Evolutionary conservation across 2,888 invertebrate genomes (phyloP), one percentile per base, ranked within the genome.

Genomic region (Cerceris ruficornis): DNA sequence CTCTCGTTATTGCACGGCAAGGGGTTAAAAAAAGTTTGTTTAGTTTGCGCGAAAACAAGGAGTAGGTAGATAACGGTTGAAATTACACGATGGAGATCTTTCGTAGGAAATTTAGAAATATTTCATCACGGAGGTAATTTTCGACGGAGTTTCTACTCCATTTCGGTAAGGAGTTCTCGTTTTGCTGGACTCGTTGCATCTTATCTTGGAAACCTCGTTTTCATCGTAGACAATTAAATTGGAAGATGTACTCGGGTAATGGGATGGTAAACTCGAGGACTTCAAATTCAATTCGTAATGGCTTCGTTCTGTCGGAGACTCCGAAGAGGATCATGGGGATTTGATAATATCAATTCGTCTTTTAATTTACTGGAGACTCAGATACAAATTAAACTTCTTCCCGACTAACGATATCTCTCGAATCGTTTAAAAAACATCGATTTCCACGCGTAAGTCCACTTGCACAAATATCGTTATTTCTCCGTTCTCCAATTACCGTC

Each of bases 161-260:
- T 28, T 28, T 28, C 28, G 28, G 28, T 28, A 39, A 39, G 59
- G 8, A 58, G 15, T 9, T 46, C n/a, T 54, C 67, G 42, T 50
- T 64, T 42, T 46, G 15, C 54, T 46, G 69, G 39, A 62, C 71
- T 64, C n/a, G 28, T 28, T 28, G 52, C 52, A 68, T 60, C 28
- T 14, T 57, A 60, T 39, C 60, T 4, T 13, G 4, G 57, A 46
- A 77, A 68, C 14, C 57, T 59, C n/a, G 65, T 74, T 61, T 43
- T 7, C 41, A 39, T 14, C 28, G 62, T 67, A 60, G 65, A 71
- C 69, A 68, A 68, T 79, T 79, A 79, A 79, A 80, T 79, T 68
- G 75, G 64, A 74, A 55, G 75, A 68, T 52, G 66, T 52, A 39
- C 70, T 17, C 15, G 66, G 54, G 77, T 58, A 67, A 78, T 68